Percentiles rank a stretch among this genome's conserved stretches.
Evolutionary conservation across 1,140 invertebrate species (phyloP).

Genomic region (Caenorhabditis inopinata): DNA sequence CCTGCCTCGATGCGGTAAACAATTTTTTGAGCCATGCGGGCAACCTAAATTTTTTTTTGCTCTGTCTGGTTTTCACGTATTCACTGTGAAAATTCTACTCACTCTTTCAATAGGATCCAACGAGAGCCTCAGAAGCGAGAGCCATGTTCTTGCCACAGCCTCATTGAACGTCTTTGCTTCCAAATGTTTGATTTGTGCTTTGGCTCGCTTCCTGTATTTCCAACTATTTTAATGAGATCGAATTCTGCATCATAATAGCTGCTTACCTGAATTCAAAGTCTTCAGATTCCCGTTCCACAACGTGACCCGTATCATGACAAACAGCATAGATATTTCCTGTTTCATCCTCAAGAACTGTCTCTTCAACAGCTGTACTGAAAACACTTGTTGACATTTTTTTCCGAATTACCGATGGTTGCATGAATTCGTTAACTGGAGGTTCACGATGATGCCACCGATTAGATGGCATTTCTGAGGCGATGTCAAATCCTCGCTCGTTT

Average conservation of each 20-base stretch:
- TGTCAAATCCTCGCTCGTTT: background rate
- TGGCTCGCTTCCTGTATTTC: background rate
- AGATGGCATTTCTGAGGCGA: background rate
- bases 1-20: background rate
- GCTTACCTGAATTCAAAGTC: background rate
- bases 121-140: conserved; percentile 53
- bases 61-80: background rate
- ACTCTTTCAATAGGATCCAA: conserved; percentile 60
- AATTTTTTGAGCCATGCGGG: conserved; percentile 1
- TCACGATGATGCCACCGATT: background rate
- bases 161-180: conserved; percentile 60
- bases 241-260: background rate
- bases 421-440: background rate
- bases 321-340: background rate
- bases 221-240: background rate
- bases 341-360: background rate
- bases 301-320: background rate
- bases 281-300: background rate
- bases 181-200: conserved; percentile 38
- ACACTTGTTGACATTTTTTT: conserved; percentile 12
- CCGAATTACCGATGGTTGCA: background rate
- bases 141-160: conserved; percentile 64
- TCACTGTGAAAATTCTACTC: background rate
- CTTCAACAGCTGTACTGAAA: conserved; percentile 20
- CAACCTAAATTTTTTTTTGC: conserved; percentile 8